Percentiles rank a stretch among this genome's conserved stretches.
These are phyloP conservation scores for Drosophila emarginata DNA, from an alignment of 2,888 invertebrate species.

Conservation along the genomic window DNA sequence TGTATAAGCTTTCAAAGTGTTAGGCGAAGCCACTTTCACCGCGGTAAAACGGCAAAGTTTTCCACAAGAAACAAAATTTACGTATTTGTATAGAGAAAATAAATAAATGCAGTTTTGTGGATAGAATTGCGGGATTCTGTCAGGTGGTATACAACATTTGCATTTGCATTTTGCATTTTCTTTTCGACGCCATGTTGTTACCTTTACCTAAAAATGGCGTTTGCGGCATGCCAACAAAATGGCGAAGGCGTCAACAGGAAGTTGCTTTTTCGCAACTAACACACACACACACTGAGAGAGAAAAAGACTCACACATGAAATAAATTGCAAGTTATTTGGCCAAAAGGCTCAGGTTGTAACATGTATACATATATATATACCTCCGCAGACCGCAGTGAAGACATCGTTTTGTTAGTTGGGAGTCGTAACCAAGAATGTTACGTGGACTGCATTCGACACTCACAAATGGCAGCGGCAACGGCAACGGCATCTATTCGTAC, in stretches of 20 bases:
- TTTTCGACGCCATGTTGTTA: conserved; percentile 59
- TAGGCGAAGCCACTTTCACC: conserved; percentile 70
- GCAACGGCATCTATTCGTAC: neutral
- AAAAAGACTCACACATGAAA: conserved; percentile 36
- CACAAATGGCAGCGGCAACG: neutral
- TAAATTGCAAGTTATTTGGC: conserved; percentile 77
- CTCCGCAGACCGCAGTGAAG: conserved; percentile 66
- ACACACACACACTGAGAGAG: neutral
- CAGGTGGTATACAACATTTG: conserved; percentile 38
- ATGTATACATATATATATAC: conserved; percentile 34
- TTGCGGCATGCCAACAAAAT: conserved; percentile 75
- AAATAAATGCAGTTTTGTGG: conserved; percentile 48
- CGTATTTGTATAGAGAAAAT: conserved; percentile 19
- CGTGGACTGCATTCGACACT: conserved; percentile 61
- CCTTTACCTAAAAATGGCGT: conserved; percentile 69
- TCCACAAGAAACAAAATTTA: conserved; percentile 70
- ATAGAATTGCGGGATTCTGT: conserved; percentile 44
- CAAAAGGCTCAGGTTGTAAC: conserved; percentile 56
- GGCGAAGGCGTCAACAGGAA: conserved; percentile 75
- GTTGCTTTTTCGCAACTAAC: conserved; percentile 73
- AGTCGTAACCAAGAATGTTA: conserved; percentile 53
- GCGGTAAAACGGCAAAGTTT: conserved; percentile 72
- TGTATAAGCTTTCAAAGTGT: conserved; percentile 20
- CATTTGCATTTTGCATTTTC: conserved; percentile 39
- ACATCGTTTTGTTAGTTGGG: conserved; percentile 41